A percentile compares a stretch with the other conserved stretches of the same genome.
These are phyloP conservation scores for Anolis apletophallus DNA, from an alignment of 2,797 vertebrate genomes.

Conservation along the genomic window DNA sequence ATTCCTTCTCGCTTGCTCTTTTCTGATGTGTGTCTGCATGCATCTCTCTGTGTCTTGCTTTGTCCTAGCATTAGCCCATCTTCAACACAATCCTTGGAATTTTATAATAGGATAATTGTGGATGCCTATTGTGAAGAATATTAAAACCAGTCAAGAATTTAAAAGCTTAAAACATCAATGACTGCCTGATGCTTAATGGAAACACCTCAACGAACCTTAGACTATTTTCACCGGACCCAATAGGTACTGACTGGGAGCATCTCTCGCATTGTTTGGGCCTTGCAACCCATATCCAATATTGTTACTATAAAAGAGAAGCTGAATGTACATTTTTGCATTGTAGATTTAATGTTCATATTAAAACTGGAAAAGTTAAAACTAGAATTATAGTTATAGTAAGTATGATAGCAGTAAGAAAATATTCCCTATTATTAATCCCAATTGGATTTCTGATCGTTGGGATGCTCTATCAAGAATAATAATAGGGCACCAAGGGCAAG, in stretches of 20 bases:
- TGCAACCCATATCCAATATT: neutral
- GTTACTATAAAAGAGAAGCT: neutral
- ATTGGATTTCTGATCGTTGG: no score
- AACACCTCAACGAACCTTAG: neutral
- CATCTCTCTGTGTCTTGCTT: constrained; percentile 62
- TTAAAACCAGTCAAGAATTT: constrained; percentile 24
- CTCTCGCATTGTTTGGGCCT: neutral
- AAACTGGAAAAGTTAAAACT: neutral
- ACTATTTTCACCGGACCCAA: neutral
- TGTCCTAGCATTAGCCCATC: constrained; percentile 50
- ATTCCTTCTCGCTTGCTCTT: constrained; percentile 79
- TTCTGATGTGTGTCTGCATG: constrained; percentile 53
- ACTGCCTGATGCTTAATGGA: neutral
- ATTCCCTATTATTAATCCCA: no score
- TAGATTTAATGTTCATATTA: neutral
- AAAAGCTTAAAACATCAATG: neutral
- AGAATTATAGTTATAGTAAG: neutral
- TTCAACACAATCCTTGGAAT: constrained; percentile 46
- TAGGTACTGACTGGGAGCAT: neutral
- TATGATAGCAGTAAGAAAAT: no score
- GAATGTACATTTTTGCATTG: neutral
- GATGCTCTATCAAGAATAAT: no score
- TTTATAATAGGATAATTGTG: constrained; percentile 55
- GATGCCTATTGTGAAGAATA: constrained; percentile 24
- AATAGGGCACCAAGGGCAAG: no score